Percentiles rank a stretch among this genome's conserved stretches.
phyloP scores from a whole-genome alignment of 2,888 invertebrate species.

The Harmothoe impar region DNA sequence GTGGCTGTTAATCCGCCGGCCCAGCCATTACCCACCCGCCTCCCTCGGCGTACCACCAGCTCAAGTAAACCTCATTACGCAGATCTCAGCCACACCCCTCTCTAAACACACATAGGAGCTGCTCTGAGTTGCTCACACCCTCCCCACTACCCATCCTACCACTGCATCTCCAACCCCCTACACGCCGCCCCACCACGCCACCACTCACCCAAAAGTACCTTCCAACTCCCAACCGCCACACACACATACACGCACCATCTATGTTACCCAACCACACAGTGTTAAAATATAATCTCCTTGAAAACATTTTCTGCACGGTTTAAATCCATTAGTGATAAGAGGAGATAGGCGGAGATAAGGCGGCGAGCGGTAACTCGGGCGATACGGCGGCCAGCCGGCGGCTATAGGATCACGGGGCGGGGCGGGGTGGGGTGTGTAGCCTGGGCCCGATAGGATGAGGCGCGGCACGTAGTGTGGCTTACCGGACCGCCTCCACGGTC shows the following conservation, averaged over 20 bases:
- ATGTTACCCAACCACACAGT: background rate
- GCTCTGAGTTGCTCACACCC: background rate
- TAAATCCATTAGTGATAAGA: conserved; percentile 49
- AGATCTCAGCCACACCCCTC: conserved; percentile 1
- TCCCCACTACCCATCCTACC: background rate
- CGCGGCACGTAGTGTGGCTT: background rate
- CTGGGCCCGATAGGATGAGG: conserved; percentile 26
- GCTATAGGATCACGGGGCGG: conserved; percentile 24
- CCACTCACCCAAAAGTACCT: background rate
- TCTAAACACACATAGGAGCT: background rate
- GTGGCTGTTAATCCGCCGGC: conserved; percentile 34
- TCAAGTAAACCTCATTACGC: conserved; percentile 34
- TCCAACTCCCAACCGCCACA: background rate
- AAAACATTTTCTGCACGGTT: conserved; percentile 30
- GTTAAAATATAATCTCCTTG: conserved; percentile 53
- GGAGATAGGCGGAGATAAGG: conserved; percentile 42
- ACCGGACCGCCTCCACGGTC: conserved; percentile 15
- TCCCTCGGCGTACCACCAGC: background rate
- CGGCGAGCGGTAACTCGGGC: conserved; percentile 18
- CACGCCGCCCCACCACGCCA: background rate
- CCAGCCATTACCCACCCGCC: conserved; percentile 29
- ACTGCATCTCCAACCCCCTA: background rate
- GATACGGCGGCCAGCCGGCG: conserved; percentile 21
- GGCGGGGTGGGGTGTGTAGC: background rate
- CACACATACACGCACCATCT: background rate